A percentile compares a stretch with the other conserved stretches of the same genome.
These are phyloP conservation scores for Phodopus roborovskii DNA, from an alignment of 2,113 vertebrate species.

Conservation along the genomic window DNA sequence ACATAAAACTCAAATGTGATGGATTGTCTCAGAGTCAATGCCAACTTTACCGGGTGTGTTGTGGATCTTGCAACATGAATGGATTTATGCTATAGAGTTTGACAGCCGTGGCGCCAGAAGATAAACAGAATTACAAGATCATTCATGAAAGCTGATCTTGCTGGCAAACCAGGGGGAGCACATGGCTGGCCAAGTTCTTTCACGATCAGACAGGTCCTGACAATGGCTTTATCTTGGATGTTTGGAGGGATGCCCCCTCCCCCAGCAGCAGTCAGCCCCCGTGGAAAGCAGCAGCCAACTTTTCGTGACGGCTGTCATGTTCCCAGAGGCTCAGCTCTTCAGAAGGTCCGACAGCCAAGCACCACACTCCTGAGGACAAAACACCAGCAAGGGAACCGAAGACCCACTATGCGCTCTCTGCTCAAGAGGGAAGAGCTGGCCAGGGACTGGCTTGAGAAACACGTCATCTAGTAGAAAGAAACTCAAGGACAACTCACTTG, in stretches of 20 bases:
- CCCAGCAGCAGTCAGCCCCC: neutral
- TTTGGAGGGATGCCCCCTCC: neutral
- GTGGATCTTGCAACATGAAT: slow-evolving; percentile 51
- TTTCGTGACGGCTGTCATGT: neutral
- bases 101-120: slow-evolving; percentile 63
- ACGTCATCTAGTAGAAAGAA: neutral
- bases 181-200: slow-evolving; percentile 51
- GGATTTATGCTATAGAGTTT: slow-evolving; percentile 59
- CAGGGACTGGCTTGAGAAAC: neutral
- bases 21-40: slow-evolving; percentile 26
- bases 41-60: slow-evolving; percentile 48
- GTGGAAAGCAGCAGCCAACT: neutral
- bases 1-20: slow-evolving; percentile 11
- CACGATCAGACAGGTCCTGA: slow-evolving; percentile 64
- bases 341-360: neutral
- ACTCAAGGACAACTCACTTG: slow-evolving; percentile 11
- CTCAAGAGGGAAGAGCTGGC: neutral
- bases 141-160: slow-evolving; percentile 64
- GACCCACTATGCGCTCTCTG: neutral
- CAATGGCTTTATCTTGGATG: neutral
- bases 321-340: neutral
- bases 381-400: neutral
- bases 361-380: neutral
- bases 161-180: slow-evolving; percentile 48
- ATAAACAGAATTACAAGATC: slow-evolving; percentile 66